Conservation (phyloP, 2,888 invertebrate genomes). For the Syritta pipiens region DNA sequence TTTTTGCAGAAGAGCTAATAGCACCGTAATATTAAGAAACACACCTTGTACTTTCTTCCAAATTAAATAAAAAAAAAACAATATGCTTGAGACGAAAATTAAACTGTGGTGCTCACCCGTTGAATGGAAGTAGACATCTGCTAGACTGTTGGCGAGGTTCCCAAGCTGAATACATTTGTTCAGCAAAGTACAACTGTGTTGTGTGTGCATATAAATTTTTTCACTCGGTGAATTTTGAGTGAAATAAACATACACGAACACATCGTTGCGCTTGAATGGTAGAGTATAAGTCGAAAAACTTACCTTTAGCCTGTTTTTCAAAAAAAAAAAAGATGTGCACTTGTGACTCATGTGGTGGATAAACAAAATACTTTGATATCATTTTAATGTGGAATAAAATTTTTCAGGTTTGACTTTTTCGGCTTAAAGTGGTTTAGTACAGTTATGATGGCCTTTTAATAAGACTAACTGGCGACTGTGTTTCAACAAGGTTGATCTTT, state of each 20-base stretch:
- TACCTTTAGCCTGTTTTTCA: no score
- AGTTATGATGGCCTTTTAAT: no score
- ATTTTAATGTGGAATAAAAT: not conserved
- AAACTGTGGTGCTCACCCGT: slow-evolving; percentile 46
- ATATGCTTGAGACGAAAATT: slow-evolving; percentile 36
- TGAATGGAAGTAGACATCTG: slow-evolving; percentile 61
- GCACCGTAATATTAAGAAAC: not conserved
- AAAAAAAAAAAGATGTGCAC: no score
- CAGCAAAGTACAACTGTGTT: slow-evolving; percentile 11
- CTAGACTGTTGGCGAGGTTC: slow-evolving; percentile 60
- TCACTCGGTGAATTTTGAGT: not conserved
- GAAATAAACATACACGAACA: not conserved
- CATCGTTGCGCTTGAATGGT: not conserved
- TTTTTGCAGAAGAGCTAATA: slow-evolving; percentile 5
- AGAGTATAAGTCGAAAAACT: no score
- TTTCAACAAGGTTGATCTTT: no score
- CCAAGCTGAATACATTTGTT: slow-evolving; percentile 52
- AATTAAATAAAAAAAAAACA: no score
- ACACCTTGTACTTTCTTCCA: slow-evolving; percentile 19
- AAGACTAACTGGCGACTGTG: no score
- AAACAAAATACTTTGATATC: not conserved
- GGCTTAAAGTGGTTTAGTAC: not conserved
- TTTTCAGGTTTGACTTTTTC: not conserved
- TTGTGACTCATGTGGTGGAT: not conserved
- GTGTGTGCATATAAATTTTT: not conserved